Conservation (phyloP, 2,888 invertebrate species). For the Camptogramma bilineatum region DNA sequence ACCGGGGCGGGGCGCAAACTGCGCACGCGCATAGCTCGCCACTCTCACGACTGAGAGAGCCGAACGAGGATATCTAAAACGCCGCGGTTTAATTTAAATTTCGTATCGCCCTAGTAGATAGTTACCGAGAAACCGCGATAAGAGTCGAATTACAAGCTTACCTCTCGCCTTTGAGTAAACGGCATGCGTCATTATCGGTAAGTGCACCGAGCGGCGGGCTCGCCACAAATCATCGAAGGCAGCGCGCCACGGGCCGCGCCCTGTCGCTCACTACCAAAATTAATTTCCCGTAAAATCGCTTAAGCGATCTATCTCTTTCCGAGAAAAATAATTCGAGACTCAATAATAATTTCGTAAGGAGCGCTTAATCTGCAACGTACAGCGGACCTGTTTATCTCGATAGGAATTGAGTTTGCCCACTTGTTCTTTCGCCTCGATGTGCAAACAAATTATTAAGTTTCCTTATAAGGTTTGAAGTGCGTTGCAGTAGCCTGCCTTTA, state of each 20-base stretch:
- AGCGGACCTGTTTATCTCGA: conserved; percentile 68
- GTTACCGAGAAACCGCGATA: conserved; percentile 65
- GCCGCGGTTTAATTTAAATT: conserved; percentile 27
- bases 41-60: conserved; percentile 32
- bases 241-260: conserved; percentile 57
- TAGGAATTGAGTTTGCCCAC: conserved; percentile 62
- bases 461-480: conserved; percentile 67
- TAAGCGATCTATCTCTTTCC: conserved; percentile 80
- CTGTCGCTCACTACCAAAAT: conserved; percentile 81
- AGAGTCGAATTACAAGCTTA: conserved; percentile 67
- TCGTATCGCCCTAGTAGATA: conserved; percentile 44
- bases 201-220: conserved; percentile 71
- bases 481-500: conserved; percentile 62
- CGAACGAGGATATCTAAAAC: conserved; percentile 21
- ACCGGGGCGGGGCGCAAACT: conserved; percentile 60
- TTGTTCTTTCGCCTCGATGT: conserved; percentile 62
- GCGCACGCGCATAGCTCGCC: conserved; percentile 56
- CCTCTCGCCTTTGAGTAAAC: conserved; percentile 71
- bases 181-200: conserved; percentile 75
- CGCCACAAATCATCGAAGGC: conserved; percentile 73
- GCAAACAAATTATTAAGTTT: conserved; percentile 76
- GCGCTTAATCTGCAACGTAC: conserved; percentile 70
- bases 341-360: conserved; percentile 69
- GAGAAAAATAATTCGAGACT: conserved; percentile 76
- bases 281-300: conserved; percentile 82